Percentiles rank a stretch among this genome's conserved stretches.
Evolutionary conservation across 2,888 invertebrate species (phyloP).

Genomic region (Helobdella robusta): DNA sequence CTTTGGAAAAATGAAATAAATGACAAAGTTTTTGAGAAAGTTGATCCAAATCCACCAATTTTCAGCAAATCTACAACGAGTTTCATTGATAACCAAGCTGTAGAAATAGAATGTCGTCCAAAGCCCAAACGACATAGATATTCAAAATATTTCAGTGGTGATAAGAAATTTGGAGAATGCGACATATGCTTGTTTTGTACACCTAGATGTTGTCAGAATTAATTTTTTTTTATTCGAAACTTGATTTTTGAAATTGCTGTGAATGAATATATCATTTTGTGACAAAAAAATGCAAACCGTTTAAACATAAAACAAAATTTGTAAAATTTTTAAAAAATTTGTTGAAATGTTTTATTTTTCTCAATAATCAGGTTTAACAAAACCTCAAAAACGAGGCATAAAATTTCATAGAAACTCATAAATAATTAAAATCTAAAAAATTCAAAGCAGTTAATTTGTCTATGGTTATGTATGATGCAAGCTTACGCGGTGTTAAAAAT

Average conservation of each 20-base stretch:
- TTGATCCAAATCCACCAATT: background rate
- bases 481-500: too few species aligned
- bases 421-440: too few species aligned
- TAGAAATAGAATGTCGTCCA: background rate
- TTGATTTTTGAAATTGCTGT: background rate
- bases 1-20: constrained; percentile 5
- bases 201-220: constrained; percentile 11
- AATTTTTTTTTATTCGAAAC: too few species aligned
- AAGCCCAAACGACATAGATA: background rate
- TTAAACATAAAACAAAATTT: background rate
- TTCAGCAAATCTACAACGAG: too few species aligned
- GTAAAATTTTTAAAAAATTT: background rate
- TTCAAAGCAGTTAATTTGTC: too few species aligned
- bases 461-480: too few species aligned
- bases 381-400: too few species aligned
- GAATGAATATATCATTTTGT: background rate
- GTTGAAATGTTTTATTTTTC: too few species aligned
- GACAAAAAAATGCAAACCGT: background rate
- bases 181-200: constrained; percentile 16
- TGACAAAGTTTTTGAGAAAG: background rate
- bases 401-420: too few species aligned
- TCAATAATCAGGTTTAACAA: too few species aligned
- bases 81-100: background rate
- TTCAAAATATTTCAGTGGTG: constrained; percentile 3
- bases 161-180: constrained; percentile 18